Conservation (phyloP, 2,797 vertebrate genomes). For the Menidia menidia region DNA sequence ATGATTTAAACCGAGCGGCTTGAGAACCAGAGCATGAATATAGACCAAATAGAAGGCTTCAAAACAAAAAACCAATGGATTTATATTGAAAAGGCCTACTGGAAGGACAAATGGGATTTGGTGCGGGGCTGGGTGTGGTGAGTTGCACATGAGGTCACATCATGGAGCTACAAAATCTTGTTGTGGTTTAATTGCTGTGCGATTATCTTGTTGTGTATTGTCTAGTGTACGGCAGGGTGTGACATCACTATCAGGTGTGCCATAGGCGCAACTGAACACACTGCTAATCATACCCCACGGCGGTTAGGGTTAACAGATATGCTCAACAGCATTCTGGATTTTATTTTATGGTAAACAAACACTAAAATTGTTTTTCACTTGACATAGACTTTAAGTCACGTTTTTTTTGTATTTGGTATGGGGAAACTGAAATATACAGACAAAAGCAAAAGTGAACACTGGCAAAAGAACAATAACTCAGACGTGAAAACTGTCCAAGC, state of each 20-base stretch:
- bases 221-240: not conserved
- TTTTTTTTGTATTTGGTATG: too few relatives aligned
- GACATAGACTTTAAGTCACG: too few relatives aligned
- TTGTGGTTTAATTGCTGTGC: not conserved
- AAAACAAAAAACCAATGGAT: not conserved
- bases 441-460: not conserved
- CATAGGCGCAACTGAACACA: slow-evolving; percentile 5
- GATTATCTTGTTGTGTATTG: not conserved
- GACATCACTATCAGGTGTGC: not conserved
- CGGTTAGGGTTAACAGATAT: not conserved
- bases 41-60: not conserved
- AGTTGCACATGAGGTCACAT: not conserved
- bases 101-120: not conserved
- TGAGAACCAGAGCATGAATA: not conserved
- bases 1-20: slow-evolving; percentile 12
- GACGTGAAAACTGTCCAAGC: not conserved
- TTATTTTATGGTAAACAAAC: not conserved
- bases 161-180: not conserved
- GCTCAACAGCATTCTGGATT: not conserved
- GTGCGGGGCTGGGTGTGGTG: slow-evolving; percentile 1
- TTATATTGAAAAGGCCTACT: not conserved
- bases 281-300: not conserved
- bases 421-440: not conserved
- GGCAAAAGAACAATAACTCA: not conserved
- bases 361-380: not conserved